Evolutionary conservation across 2,888 invertebrate species (phyloP).

Genomic region (Gasteruption jaculator): DNA sequence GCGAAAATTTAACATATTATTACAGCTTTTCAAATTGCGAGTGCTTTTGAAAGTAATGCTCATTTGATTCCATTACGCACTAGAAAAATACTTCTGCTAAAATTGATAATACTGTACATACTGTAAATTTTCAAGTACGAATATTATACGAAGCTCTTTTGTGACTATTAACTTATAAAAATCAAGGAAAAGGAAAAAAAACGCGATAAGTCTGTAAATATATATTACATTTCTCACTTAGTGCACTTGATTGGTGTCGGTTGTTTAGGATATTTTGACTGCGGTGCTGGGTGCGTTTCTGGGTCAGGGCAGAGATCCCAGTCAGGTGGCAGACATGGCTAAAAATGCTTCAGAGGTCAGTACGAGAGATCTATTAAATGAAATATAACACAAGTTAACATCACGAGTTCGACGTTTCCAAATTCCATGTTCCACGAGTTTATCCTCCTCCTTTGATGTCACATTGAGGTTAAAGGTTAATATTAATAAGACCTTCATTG

Average conservation of each 20-base stretch:
- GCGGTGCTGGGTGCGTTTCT: slow-evolving; percentile 87
- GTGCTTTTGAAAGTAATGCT: no score
- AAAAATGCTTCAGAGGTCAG: slow-evolving; percentile 94
- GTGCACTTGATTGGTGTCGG: slow-evolving; percentile 47
- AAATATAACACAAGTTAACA: not conserved
- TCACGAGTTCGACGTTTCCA: no score
- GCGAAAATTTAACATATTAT: no score
- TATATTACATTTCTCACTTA: slow-evolving; percentile 29
- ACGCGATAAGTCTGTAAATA: slow-evolving; percentile 30
- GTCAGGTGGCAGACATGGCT: slow-evolving; percentile 90
- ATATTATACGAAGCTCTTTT: no score
- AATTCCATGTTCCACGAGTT: no score
- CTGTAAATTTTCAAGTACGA: slow-evolving; percentile 9
- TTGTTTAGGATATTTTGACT: slow-evolving; percentile 84
- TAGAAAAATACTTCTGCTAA: slow-evolving; percentile 8
- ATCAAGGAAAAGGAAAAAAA: no score
- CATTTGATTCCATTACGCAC: no score
- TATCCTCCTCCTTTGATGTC: no score
- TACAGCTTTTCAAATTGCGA: no score
- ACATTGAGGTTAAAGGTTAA: no score
- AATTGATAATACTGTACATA: slow-evolving; percentile 24
- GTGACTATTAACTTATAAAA: no score
- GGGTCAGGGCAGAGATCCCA: slow-evolving; percentile 81
- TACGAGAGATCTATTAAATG: slow-evolving; percentile 31
- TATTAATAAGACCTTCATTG: no score